Percentiles rank a stretch among this genome's conserved stretches.
phyloP scores from a whole-genome alignment of 2,797 vertebrate genomes.

The Australoheros facetus region DNA sequence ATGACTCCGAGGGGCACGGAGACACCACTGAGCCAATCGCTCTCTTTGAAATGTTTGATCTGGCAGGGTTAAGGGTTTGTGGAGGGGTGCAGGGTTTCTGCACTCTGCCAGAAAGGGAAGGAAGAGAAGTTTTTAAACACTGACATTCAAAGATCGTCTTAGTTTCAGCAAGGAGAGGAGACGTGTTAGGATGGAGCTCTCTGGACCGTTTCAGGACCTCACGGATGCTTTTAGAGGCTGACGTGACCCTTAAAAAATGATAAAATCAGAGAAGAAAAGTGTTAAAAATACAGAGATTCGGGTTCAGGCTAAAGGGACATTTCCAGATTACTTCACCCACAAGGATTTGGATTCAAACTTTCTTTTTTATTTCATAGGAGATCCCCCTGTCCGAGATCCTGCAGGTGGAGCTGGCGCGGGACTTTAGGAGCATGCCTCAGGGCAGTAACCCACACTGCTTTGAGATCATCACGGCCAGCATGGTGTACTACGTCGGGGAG shows the following conservation, averaged over 20 bases:
- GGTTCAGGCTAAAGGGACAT: background rate
- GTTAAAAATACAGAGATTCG: background rate
- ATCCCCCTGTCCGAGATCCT: conserved; percentile 96
- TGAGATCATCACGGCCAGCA: conserved; percentile 90
- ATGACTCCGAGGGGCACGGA: conserved; percentile 16
- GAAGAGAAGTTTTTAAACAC: conserved; percentile 51
- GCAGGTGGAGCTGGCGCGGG: conserved; percentile 86
- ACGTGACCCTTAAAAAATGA: too few relatives aligned
- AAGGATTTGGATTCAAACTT: background rate
- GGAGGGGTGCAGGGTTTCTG: background rate
- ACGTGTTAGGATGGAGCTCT: conserved; percentile 5
- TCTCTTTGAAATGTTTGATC: conserved; percentile 52
- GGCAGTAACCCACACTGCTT: conserved; percentile 92
- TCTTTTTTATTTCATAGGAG: conserved; percentile 76
- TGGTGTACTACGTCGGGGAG: conserved; percentile 94
- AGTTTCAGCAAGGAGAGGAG: conserved; percentile 12
- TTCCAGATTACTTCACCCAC: background rate
- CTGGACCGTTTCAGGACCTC: background rate
- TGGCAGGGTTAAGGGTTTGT: conserved; percentile 19
- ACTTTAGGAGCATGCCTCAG: conserved; percentile 83
- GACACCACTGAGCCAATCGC: conserved; percentile 9
- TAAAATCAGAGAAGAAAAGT: background rate
- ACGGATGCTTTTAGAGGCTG: background rate
- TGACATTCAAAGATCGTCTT: conserved; percentile 27
- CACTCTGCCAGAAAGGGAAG: conserved; percentile 33